Evolutionary conservation across 92 coral and sea anemone species (phyloP), one percentile per base, ranked within the genome.

Genomic region (Virgularia gustaviana): DNA sequence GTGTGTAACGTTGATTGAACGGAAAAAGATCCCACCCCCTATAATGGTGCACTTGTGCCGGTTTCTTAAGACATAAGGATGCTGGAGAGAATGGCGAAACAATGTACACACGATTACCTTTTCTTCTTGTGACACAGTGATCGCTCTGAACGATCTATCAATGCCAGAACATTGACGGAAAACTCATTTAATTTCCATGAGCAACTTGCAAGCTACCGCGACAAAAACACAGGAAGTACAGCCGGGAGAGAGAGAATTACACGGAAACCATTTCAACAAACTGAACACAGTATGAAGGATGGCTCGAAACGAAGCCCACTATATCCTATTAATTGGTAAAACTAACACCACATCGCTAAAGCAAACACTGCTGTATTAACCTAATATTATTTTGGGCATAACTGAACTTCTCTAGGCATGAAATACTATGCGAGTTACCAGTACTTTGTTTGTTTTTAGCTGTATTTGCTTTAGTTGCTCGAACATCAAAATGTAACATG

Each of bases 171-270:
- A 18, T 35, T 61, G 10, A 18, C 38, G 55, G 60, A 49, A 68
- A 36, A 20, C 75, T 54, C 6, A 68, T 47, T 61, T 27, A 68
- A 54, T 45, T 68, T 49, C 24, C 35, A 47, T 22, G 28, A 42
- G 47, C 56, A 54, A 68, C 44, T 23, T 18, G 30, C 1, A 47
- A 27, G 13, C 1, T 68, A 54, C 75, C 75, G 75, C 75, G n/a
- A 68, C 75, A 68, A 68, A 38, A 22, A 28, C 31, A 25, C 75
- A 68, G 75, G 75, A 68, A 68, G 33, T 61, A 24, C 60, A 27
- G 16, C 49, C 57, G 53, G 36, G 32, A 41, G 0, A n/a, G n/a
- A 49, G 45, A 51, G 32, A 51, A 68, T 68, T 43, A 37, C 59
- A 68, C 61, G 75, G 75, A 68, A 68, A 68, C 55, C 13, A 47